phyloP scores from a whole-genome alignment of 2,888 invertebrate species.

The Hypena proboscidalis region DNA sequence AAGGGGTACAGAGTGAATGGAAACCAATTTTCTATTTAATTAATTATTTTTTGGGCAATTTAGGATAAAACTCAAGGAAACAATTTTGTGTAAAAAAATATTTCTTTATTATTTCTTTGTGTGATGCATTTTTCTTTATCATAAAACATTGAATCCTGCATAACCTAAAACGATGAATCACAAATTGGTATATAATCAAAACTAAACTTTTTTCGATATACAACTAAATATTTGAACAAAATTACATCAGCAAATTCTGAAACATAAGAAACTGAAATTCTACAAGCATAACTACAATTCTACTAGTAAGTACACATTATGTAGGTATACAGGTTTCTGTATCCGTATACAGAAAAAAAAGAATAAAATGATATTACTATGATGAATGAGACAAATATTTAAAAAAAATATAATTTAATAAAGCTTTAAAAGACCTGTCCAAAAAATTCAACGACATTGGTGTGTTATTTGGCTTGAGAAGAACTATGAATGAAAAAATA shows the following conservation, averaged over 20 bases:
- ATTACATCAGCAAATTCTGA: background rate
- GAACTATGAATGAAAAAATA: too few relatives aligned
- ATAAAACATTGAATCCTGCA: background rate
- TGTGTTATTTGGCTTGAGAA: too few relatives aligned
- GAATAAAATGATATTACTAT: too few relatives aligned
- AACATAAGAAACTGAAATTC: background rate
- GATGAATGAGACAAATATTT: background rate
- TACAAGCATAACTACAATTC: slow-evolving; percentile 6
- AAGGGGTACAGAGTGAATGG: too few relatives aligned
- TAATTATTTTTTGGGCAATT: slow-evolving; percentile 3
- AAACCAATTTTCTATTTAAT: too few relatives aligned
- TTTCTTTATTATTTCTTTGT: slow-evolving; percentile 10
- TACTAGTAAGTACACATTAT: too few relatives aligned
- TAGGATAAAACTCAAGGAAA: slow-evolving; percentile 32
- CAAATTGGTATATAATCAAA: background rate
- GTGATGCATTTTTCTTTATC: slow-evolving; percentile 3
- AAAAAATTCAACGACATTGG: too few relatives aligned
- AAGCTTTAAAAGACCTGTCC: too few relatives aligned
- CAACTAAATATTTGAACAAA: background rate
- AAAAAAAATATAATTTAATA: background rate
- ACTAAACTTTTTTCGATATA: background rate
- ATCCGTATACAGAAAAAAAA: too few relatives aligned
- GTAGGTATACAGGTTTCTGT: too few relatives aligned
- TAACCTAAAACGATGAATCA: slow-evolving; percentile 4
- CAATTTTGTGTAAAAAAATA: slow-evolving; percentile 20